Conservation (phyloP, 2,797 vertebrate species). For the Amazona finschi region DNA sequence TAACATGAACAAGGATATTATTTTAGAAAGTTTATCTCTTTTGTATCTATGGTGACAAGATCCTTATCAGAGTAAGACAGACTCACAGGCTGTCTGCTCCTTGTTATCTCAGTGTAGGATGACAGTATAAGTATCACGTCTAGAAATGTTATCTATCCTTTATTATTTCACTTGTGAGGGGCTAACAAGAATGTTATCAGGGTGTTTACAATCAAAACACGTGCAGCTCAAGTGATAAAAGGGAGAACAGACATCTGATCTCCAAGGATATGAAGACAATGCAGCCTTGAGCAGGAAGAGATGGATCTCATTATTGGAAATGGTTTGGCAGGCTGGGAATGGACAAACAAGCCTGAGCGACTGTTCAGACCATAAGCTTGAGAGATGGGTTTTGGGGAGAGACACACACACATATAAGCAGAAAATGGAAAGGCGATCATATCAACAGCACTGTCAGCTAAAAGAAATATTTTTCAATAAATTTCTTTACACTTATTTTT, state of each 20-base stretch:
- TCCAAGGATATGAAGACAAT: constrained; percentile 72
- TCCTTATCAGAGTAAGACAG: constrained; percentile 56
- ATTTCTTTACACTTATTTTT: constrained; percentile 1
- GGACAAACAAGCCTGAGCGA: constrained; percentile 38
- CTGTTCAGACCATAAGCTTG: constrained; percentile 56
- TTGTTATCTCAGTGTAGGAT: constrained; percentile 62
- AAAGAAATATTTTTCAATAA: constrained; percentile 63
- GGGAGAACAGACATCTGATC: constrained; percentile 62
- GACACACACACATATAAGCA: background rate
- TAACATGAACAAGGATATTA: constrained; percentile 68
- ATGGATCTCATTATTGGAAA: constrained; percentile 65
- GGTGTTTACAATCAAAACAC: constrained; percentile 68
- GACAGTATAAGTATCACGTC: constrained; percentile 51
- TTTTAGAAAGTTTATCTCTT: constrained; percentile 73
- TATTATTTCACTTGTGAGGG: constrained; percentile 71
- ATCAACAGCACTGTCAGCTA: constrained; percentile 46
- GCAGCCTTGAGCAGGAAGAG: constrained; percentile 55
- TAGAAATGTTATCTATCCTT: constrained; percentile 67
- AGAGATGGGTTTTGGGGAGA: constrained; percentile 23
- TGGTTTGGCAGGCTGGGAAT: constrained; percentile 64
- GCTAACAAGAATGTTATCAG: constrained; percentile 67
- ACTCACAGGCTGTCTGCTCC: constrained; percentile 31
- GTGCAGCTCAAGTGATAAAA: constrained; percentile 69
- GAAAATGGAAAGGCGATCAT: constrained; percentile 26
- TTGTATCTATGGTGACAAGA: constrained; percentile 73